These are phyloP conservation scores for Phylloscopus trochiloides DNA, from an alignment of 2,113 vertebrate genomes.

Conservation along the genomic window DNA sequence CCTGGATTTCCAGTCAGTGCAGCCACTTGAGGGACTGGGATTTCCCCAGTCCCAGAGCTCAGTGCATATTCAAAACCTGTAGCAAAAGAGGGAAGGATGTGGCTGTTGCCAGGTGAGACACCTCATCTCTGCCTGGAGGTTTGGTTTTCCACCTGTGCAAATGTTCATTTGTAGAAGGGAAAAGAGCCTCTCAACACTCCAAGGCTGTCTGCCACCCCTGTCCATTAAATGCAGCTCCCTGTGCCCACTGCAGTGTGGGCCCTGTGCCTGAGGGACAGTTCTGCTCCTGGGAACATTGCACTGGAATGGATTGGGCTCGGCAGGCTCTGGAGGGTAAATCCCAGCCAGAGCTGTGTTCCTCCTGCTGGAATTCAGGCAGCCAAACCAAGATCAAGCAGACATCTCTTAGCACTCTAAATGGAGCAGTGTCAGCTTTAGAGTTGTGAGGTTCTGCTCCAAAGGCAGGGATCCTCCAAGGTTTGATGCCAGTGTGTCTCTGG, in stretches of 20 bases:
- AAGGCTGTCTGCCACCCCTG: too few relatives aligned
- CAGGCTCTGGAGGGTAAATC: neutral
- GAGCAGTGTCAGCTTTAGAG: neutral
- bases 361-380: neutral
- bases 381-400: neutral
- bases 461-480: neutral
- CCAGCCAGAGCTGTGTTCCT: neutral
- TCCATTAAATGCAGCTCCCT: neutral
- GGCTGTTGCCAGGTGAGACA: neutral
- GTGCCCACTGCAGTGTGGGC: neutral
- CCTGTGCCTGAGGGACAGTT: neutral
- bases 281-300: neutral
- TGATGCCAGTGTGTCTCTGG: neutral
- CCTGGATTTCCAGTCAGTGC: neutral
- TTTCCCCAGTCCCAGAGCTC: neutral
- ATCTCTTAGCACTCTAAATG: neutral
- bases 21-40: neutral
- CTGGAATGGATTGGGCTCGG: rapidly evolving
- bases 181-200: neutral
- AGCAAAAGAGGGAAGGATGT: neutral
- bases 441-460: neutral
- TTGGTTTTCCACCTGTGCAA: neutral
- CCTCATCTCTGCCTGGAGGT: neutral
- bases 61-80: neutral
- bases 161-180: neutral